Evolutionary conservation across 2,113 vertebrate genomes (phyloP).

Genomic region (Austrofundulus limnaeus): DNA sequence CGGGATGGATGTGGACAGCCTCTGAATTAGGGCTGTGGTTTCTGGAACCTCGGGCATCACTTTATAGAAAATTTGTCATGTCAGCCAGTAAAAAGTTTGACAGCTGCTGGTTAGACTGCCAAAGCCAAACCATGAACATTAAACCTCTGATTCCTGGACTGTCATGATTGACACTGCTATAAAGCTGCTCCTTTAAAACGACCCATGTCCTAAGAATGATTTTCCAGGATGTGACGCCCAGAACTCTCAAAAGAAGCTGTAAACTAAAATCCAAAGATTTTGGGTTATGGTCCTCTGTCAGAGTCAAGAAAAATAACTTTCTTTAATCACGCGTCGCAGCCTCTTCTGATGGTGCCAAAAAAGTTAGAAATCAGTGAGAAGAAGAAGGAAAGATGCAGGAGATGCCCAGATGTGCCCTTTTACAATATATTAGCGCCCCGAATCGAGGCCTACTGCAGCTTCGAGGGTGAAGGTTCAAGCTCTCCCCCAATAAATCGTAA

Average conservation of each 20-base stretch:
- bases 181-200: slow-evolving; percentile 21
- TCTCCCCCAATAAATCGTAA: slow-evolving; percentile 67
- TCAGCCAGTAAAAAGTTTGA: slow-evolving; percentile 52
- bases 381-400: slow-evolving; percentile 11
- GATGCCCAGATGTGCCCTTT: slow-evolving; percentile 40
- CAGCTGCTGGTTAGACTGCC: slow-evolving; percentile 20
- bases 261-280: slow-evolving; percentile 25
- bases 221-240: slow-evolving; percentile 9
- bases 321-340: too few relatives aligned
- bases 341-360: background rate
- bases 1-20: slow-evolving; percentile 43
- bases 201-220: slow-evolving; percentile 25
- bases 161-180: slow-evolving; percentile 14
- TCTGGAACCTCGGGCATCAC: slow-evolving; percentile 31
- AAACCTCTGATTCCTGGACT: slow-evolving; percentile 15
- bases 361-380: background rate
- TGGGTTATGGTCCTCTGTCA: slow-evolving; percentile 7
- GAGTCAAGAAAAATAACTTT: slow-evolving; percentile 13
- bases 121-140: slow-evolving; percentile 4
- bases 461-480: slow-evolving; percentile 51
- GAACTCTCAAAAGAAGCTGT: slow-evolving; percentile 19
- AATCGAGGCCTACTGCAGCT: slow-evolving; percentile 15
- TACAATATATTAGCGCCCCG: slow-evolving; percentile 49
- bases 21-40: slow-evolving; percentile 43
- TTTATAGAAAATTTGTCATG: slow-evolving; percentile 31